phyloP scores from a whole-genome alignment of 1,140 invertebrate genomes.

The Bombus affinis region DNA sequence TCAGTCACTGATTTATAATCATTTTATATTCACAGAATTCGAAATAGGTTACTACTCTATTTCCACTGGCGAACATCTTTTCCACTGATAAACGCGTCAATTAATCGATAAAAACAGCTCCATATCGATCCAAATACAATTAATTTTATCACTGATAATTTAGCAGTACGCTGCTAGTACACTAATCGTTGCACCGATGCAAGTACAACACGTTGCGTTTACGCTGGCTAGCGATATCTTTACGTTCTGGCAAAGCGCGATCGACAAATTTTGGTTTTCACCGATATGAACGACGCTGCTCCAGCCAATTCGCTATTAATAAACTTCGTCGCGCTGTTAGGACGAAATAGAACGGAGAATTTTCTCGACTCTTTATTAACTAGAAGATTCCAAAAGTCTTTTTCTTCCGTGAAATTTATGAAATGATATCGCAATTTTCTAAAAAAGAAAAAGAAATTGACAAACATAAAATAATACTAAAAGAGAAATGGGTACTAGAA shows the following conservation, averaged over 20 bases:
- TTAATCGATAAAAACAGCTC: not conserved
- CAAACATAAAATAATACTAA: no score
- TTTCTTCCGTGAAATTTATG: not conserved
- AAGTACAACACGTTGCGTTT: constrained; percentile 13
- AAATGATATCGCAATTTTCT: not conserved
- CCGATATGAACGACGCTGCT: not conserved
- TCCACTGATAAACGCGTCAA: not conserved
- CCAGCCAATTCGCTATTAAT: not conserved
- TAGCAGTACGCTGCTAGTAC: not conserved
- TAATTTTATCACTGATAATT: constrained; percentile 37
- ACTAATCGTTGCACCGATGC: constrained; percentile 1
- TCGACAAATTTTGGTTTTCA: constrained; percentile 30
- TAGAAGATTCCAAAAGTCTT: not conserved
- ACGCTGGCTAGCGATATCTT: constrained; percentile 15
- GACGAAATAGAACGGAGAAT: not conserved
- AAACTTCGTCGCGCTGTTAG: not conserved
- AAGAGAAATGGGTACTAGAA: no score
- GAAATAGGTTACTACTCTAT: not conserved
- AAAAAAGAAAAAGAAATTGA: not conserved
- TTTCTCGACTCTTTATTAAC: not conserved
- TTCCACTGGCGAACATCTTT: not conserved
- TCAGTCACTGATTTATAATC: not conserved
- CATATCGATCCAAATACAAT: not conserved
- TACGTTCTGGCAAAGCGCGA: not conserved
- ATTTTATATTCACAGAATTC: no score